A percentile compares a stretch with the other conserved stretches of the same genome.
Conservation (phyloP, 2,113 vertebrate species). For the Arvicanthis niloticus region DNA sequence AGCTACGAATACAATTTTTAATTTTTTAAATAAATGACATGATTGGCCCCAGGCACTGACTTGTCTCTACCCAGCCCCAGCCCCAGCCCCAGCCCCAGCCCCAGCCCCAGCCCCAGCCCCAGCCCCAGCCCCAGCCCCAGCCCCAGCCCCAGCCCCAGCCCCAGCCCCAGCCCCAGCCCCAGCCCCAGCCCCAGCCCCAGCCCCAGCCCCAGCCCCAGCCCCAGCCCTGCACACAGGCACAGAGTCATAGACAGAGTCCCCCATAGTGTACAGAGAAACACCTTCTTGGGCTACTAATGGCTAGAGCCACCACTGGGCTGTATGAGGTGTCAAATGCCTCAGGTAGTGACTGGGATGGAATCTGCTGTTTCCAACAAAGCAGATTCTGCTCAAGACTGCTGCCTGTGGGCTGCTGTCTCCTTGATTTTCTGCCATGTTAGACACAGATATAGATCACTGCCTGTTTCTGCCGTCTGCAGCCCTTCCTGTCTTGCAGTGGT, state of each 20-base stretch:
- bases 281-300: background rate
- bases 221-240: background rate
- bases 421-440: background rate
- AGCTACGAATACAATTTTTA: too few species aligned
- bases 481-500: background rate
- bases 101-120: too few species aligned
- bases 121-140: too few species aligned
- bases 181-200: too few species aligned
- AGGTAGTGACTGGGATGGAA: rapidly evolving
- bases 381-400: background rate
- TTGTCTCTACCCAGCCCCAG: too few species aligned
- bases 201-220: too few species aligned
- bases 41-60: too few species aligned
- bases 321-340: background rate
- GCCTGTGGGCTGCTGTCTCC: background rate
- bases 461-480: background rate
- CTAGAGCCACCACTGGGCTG: background rate
- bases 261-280: background rate
- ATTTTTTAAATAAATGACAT: background rate
- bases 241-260: background rate
- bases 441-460: background rate
- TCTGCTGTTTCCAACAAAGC: background rate
- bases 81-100: too few species aligned
- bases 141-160: too few species aligned
- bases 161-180: too few species aligned